Percentiles rank a stretch among this genome's conserved stretches.
phyloP scores from a whole-genome alignment of 1,140 invertebrate genomes.

The Sarcophaga peregrina region DNA sequence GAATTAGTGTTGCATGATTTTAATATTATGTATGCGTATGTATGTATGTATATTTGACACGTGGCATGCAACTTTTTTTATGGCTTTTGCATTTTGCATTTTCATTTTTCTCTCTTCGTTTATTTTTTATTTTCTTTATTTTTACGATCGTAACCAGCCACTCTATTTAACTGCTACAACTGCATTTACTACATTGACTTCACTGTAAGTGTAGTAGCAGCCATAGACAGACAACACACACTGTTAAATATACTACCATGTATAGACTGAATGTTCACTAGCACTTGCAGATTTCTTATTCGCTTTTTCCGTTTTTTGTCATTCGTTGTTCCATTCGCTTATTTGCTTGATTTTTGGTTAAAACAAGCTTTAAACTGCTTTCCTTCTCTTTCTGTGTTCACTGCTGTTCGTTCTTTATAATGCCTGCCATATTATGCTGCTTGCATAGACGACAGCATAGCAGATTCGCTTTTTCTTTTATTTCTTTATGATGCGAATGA shows the following conservation, averaged over 20 bases:
- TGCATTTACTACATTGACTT: not conserved
- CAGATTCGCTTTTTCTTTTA: too few relatives aligned
- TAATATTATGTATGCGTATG: not conserved
- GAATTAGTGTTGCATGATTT: not conserved
- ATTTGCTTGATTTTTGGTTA: not conserved
- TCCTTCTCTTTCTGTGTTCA: not conserved
- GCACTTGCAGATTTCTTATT: not conserved
- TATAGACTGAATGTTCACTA: not conserved
- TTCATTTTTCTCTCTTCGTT: not conserved
- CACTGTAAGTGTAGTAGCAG: constrained; percentile 2
- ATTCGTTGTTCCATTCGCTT: too few relatives aligned
- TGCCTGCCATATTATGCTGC: not conserved
- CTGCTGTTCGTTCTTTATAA: not conserved
- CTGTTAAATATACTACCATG: not conserved
- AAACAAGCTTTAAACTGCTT: not conserved
- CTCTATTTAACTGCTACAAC: constrained; percentile 24
- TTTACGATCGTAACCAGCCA: constrained; percentile 20
- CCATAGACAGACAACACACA: not conserved
- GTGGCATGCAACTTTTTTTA: constrained; percentile 3
- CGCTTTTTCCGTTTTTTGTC: not conserved
- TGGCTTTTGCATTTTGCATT: not conserved
- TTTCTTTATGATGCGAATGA: constrained; percentile 25
- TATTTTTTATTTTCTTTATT: too few relatives aligned
- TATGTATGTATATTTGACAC: not conserved
- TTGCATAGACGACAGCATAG: not conserved